Evolutionary conservation across 2,113 vertebrate species (phyloP).

Genomic region (Psittacula cyanocephala): DNA sequence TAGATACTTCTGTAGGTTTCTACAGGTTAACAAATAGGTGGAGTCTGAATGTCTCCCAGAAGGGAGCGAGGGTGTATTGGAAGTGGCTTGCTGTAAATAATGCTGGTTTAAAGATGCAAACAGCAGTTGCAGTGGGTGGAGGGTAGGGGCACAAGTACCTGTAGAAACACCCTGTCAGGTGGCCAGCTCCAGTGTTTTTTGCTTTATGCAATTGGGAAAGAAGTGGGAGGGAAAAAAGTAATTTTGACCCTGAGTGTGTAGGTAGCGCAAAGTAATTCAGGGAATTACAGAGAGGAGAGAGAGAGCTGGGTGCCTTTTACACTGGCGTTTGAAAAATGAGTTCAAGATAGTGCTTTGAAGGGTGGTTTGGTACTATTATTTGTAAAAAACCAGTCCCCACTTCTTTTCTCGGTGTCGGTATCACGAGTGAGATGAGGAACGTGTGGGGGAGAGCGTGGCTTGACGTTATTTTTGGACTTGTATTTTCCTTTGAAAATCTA

Average conservation of each 20-base stretch:
- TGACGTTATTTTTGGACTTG: not conserved
- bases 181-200: not conserved
- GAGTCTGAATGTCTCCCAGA: not conserved
- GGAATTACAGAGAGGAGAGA: not conserved
- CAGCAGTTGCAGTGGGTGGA: not conserved
- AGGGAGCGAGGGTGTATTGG: not conserved
- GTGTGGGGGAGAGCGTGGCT: not conserved
- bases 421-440: not conserved
- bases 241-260: not conserved
- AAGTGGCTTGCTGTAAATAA: not conserved
- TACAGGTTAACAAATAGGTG: not conserved
- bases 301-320: not conserved
- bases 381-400: not conserved
- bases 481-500: conserved; percentile 50
- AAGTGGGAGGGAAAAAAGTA: not conserved
- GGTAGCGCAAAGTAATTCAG: not conserved
- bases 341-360: conserved; percentile 18
- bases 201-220: not conserved
- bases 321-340: conserved; percentile 16
- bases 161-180: not conserved
- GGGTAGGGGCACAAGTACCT: not conserved
- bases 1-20: not conserved
- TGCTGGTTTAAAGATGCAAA: not conserved
- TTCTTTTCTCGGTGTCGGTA: not conserved
- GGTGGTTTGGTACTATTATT: not conserved